Percentiles rank a stretch among this genome's conserved stretches.
Evolutionary conservation across 2,113 vertebrate species (phyloP).

Genomic region (Chamaetylas fuelleborni): DNA sequence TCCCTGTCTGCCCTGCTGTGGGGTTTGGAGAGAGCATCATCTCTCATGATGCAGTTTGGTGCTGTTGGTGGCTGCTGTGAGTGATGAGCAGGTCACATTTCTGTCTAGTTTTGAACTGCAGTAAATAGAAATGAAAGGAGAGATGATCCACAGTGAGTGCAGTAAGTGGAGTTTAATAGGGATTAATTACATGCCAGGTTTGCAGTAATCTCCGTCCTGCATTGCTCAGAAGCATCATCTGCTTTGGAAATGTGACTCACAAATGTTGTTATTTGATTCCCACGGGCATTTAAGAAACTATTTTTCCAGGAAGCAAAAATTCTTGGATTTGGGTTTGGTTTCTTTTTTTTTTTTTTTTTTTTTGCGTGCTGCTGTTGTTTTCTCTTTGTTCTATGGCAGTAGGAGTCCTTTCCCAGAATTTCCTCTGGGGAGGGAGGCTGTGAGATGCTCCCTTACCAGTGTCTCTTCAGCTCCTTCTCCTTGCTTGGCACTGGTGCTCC

Average conservation of each 20-base stretch:
- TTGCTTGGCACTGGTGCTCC: rapidly evolving
- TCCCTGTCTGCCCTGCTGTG: rapidly evolving
- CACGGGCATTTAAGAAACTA: not conserved
- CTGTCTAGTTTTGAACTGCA: not conserved
- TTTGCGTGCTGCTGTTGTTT: not conserved
- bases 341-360: not conserved
- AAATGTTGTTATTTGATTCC: slow-evolving; percentile 63
- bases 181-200: slow-evolving; percentile 40
- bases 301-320: slow-evolving; percentile 67
- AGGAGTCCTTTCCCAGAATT: slow-evolving; percentile 14
- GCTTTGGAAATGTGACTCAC: slow-evolving; percentile 66
- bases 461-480: not conserved
- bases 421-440: not conserved
- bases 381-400: slow-evolving; percentile 10
- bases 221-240: slow-evolving; percentile 61
- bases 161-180: slow-evolving; percentile 39
- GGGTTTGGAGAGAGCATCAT: not conserved
- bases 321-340: not conserved
- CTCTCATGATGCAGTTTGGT: not conserved
- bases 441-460: not conserved
- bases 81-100: not conserved
- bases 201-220: slow-evolving; percentile 2
- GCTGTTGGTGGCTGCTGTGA: not conserved
- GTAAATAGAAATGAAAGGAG: not conserved
- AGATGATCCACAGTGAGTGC: not conserved